Evolutionary conservation across 2,113 vertebrate genomes (phyloP), one percentile per base, ranked within the genome.

Genomic region (Cacatua alba): DNA sequence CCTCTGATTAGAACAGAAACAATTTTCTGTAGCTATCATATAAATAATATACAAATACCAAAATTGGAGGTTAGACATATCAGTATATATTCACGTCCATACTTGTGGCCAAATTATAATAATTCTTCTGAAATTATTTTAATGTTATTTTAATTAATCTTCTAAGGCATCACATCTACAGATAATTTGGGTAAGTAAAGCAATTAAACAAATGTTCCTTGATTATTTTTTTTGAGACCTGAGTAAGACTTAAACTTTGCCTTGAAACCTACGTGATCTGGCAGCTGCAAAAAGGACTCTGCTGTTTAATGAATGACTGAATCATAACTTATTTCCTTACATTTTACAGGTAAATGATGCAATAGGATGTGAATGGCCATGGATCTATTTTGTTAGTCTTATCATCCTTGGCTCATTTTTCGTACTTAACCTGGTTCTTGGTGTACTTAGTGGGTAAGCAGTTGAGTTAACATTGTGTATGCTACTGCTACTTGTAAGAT

Each of bases 401-500:
- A 99, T 99, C 98, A 99, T 99, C 98, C 98, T 99, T 98, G 99
- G 99, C 98, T 99, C 99, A 98, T 99, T 99, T 99, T 99, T 99
- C 98, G 99, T 99, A 97, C 98, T 99, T 98, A 99, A 99, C 98
- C 99, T 99, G 98, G 99, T 99, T 98, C 98, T 99, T 98, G 99
- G 99, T 99, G 99, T 99, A 96, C 99, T 99, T 96, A 99, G 99
- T 99, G 99, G 99, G 99, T 99, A 99, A 99, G 99, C 99, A 97
- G 97, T 97, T 95, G 95, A 97, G 96, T 98, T 96, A 88, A 67
- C 96, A 29, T 97, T 98, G 97, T 96, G 85, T 96, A 93, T 94
- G 95, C 96, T 97, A 82, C 96, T 94, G 95, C 98, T 97, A 75
- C 75, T 51, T 97, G 97, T 94, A 83, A 97, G 97, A 95, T 92